A percentile compares a stretch with the other conserved stretches of the same genome.
These are phyloP conservation scores for Paedocypris sp. DNA, from an alignment of 2,113 vertebrate genomes.

Conservation along the genomic window DNA sequence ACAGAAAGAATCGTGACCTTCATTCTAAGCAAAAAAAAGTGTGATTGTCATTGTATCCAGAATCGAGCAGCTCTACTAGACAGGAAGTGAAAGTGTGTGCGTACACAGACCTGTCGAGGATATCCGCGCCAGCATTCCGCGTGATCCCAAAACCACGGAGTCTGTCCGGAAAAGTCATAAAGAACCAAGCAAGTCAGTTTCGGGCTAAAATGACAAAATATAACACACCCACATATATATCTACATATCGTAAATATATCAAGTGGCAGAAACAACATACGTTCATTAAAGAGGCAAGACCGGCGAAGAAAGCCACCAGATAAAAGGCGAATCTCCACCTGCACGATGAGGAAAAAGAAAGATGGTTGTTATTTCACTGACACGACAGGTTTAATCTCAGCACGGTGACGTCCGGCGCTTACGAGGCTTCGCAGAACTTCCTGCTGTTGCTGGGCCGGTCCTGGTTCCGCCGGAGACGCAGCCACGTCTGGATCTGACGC, in stretches of 20 bases:
- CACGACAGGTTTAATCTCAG: neutral
- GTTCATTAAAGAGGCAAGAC: slow-evolving; percentile 63
- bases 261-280: slow-evolving; percentile 56
- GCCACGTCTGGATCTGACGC: slow-evolving; percentile 74
- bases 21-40: too few relatives aligned
- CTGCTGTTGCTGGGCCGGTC: slow-evolving; percentile 70
- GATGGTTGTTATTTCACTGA: neutral
- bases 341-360: slow-evolving; percentile 37
- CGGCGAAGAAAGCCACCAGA: slow-evolving; percentile 61
- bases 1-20: too few relatives aligned
- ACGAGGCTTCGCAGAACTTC: slow-evolving; percentile 90
- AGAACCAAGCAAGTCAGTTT: too few relatives aligned
- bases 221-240: neutral
- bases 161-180: slow-evolving; percentile 55
- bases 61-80: too few relatives aligned
- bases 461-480: slow-evolving; percentile 67
- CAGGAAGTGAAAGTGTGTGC: neutral
- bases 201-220: too few relatives aligned
- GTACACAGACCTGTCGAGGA: slow-evolving; percentile 71
- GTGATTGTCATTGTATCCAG: too few relatives aligned
- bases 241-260: neutral
- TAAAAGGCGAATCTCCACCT: slow-evolving; percentile 88
- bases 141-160: slow-evolving; percentile 80
- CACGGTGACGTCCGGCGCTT: slow-evolving; percentile 30
- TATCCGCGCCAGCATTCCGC: slow-evolving; percentile 75